Conservation (phyloP, 2,113 vertebrate species). For the Megaptera novaeangliae region DNA sequence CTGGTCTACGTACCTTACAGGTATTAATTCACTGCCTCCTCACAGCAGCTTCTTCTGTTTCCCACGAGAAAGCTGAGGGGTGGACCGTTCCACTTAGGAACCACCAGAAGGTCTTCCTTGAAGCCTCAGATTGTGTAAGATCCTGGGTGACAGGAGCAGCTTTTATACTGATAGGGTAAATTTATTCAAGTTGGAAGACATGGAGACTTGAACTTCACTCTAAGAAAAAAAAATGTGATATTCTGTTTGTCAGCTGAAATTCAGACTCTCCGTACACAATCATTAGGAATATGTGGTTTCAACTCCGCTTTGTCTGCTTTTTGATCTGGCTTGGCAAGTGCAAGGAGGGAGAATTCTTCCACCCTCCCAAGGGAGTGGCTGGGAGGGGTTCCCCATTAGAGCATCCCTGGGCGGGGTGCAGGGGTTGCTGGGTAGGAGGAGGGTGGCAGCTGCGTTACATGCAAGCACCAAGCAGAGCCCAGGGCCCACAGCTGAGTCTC, state of each 20-base stretch:
- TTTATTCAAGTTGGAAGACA: neutral
- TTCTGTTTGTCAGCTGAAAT: neutral
- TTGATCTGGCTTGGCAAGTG: no score
- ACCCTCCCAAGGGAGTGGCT: neutral
- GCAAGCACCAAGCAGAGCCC: neutral
- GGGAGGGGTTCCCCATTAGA: neutral
- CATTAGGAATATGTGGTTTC: rapidly evolving
- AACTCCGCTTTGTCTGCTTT: neutral
- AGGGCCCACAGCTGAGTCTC: rapidly evolving
- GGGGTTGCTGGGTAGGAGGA: no score
- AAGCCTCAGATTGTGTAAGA: neutral
- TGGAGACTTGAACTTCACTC: neutral
- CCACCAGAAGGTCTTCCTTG: neutral
- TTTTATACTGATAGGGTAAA: neutral
- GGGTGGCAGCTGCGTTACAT: no score
- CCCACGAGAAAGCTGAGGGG: rapidly evolving
- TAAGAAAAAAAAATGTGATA: neutral
- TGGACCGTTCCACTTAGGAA: neutral
- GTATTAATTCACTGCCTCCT: neutral
- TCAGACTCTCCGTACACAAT: neutral
- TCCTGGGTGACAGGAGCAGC: neutral
- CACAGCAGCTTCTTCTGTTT: neutral
- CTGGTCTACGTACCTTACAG: rapidly evolving
- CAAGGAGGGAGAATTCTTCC: neutral
- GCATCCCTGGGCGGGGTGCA: rapidly evolving